Conservation (phyloP, 1,140 invertebrate genomes). For the Kradibia gibbosae region DNA sequence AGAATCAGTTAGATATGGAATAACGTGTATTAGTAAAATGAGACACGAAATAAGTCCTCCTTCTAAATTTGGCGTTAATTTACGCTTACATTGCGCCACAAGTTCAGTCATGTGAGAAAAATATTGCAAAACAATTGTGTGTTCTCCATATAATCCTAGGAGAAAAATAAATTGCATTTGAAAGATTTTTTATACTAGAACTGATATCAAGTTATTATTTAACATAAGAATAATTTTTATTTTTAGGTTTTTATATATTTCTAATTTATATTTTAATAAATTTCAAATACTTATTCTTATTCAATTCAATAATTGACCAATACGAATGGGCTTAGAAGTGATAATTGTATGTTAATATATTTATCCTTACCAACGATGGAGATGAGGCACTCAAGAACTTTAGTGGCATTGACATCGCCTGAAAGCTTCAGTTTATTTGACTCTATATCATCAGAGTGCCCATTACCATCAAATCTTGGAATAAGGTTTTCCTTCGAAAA, state of each 20-base stretch:
- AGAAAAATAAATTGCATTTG: conserved; percentile 50
- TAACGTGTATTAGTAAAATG: conserved; percentile 84
- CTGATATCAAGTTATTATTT: too few relatives aligned
- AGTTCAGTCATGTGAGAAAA: conserved; percentile 92
- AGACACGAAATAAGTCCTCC: conserved; percentile 90
- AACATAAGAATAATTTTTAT: too few relatives aligned
- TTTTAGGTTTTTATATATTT: too few relatives aligned
- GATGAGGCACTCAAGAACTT: conserved; percentile 90
- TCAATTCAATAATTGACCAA: too few relatives aligned
- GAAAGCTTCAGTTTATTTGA: conserved; percentile 72
- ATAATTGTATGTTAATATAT: too few relatives aligned
- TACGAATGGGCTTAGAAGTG: too few relatives aligned
- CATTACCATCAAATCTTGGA: conserved; percentile 57
- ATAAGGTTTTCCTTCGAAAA: conserved; percentile 86
- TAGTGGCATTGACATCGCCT: conserved; percentile 87
- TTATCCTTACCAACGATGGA: conserved; percentile 81
- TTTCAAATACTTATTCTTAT: too few relatives aligned
- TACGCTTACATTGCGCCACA: conserved; percentile 81
- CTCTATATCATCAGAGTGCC: conserved; percentile 49
- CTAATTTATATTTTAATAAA: too few relatives aligned
- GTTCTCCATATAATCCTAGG: conserved; percentile 91
- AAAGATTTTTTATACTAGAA: too few relatives aligned
- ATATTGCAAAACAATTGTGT: conserved; percentile 95
- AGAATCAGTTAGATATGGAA: conserved; percentile 87
- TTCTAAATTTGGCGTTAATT: conserved; percentile 87